Evolutionary conservation across 2,888 invertebrate genomes (phyloP).

Genomic region (Scaptomyza cyrtandrae): DNA sequence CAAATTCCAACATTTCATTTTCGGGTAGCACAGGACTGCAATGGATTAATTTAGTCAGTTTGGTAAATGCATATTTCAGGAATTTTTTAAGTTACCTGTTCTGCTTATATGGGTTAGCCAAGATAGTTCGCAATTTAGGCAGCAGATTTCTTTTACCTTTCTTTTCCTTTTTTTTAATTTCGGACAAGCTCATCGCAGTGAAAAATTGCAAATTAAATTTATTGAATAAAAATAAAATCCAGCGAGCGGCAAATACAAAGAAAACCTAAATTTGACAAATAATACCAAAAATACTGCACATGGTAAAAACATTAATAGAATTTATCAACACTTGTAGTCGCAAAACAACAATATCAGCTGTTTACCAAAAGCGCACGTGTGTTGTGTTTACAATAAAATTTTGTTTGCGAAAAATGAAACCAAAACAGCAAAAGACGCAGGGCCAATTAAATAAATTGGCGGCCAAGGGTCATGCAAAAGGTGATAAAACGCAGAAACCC

Average conservation of each 20-base stretch:
- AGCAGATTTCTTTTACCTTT: slow-evolving; percentile 74
- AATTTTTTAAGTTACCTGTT: slow-evolving; percentile 50
- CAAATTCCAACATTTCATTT: slow-evolving; percentile 55
- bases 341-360: slow-evolving; percentile 33
- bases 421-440: slow-evolving; percentile 31
- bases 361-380: slow-evolving; percentile 44
- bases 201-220: neutral
- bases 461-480: slow-evolving; percentile 15
- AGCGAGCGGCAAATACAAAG: slow-evolving; percentile 14
- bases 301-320: neutral
- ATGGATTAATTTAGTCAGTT: neutral
- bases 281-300: slow-evolving; percentile 4
- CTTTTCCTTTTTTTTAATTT: slow-evolving; percentile 65
- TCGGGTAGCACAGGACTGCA: slow-evolving; percentile 67
- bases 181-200: slow-evolving; percentile 65
- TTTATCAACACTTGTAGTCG: slow-evolving; percentile 8
- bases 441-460: slow-evolving; percentile 35
- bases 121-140: slow-evolving; percentile 76
- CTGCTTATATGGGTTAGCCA: slow-evolving; percentile 75
- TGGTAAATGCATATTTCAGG: neutral
- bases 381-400: slow-evolving; percentile 27
- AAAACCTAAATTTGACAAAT: slow-evolving; percentile 13
- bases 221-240: neutral
- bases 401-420: slow-evolving; percentile 46
- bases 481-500: slow-evolving; percentile 10